These are phyloP conservation scores for Brachynemurus nebulosus DNA, from an alignment of 2,888 invertebrate species.

Conservation along the genomic window DNA sequence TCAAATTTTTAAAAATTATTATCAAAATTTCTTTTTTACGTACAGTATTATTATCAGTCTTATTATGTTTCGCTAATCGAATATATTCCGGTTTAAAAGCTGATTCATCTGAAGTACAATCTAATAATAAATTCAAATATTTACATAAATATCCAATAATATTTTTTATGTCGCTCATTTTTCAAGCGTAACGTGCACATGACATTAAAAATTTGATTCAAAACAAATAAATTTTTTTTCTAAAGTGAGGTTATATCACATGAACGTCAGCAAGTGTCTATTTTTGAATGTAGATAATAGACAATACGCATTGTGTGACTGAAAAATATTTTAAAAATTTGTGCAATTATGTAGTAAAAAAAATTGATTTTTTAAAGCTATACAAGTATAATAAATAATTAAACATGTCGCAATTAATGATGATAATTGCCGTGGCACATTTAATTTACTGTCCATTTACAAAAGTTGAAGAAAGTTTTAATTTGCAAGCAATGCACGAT, in stretches of 20 bases:
- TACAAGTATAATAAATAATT: slow-evolving; percentile 5
- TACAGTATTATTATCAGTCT: slow-evolving; percentile 24
- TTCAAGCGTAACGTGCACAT: no score
- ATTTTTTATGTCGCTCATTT: slow-evolving; percentile 5
- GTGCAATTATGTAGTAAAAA: background rate
- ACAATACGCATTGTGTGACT: background rate
- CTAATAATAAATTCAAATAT: slow-evolving; percentile 3
- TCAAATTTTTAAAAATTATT: background rate
- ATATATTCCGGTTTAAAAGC: slow-evolving; percentile 28
- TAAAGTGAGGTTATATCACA: background rate
- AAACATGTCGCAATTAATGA: slow-evolving; percentile 58
- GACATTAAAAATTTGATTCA: background rate
- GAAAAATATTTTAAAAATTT: background rate
- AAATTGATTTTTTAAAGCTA: background rate
- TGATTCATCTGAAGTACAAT: background rate
- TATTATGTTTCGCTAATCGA: slow-evolving; percentile 27
- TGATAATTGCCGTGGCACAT: slow-evolving; percentile 63
- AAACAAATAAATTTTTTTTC: background rate
- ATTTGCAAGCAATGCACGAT: slow-evolving; percentile 96
- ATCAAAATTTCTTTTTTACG: slow-evolving; percentile 19
- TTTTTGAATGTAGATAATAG: background rate
- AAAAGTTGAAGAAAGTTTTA: slow-evolving; percentile 99
- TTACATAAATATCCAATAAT: slow-evolving; percentile 5
- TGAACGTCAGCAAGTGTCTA: background rate
- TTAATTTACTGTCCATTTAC: slow-evolving; percentile 85